Conservation (phyloP, 2,113 vertebrate genomes). For the Atlantisia rogersi region DNA sequence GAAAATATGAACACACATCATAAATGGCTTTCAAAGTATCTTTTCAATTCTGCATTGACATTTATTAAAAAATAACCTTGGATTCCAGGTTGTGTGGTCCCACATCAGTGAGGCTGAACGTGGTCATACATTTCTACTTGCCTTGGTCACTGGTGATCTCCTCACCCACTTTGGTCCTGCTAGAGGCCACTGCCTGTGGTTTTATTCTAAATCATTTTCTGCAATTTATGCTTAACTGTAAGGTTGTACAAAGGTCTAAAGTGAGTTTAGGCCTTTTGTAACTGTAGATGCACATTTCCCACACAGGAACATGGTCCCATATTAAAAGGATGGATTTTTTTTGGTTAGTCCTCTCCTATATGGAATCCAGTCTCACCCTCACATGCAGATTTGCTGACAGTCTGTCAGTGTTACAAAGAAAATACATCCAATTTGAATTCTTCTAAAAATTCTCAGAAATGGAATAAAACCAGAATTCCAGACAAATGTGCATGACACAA, state of each 20-base stretch:
- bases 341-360: neutral
- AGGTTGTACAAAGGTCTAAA: neutral
- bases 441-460: neutral
- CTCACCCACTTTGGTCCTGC: neutral
- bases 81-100: neutral
- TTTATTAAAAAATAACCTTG: neutral
- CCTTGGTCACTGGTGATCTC: neutral
- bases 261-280: neutral
- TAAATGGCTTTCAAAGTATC: neutral
- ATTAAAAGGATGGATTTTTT: neutral
- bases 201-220: neutral
- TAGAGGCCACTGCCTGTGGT: neutral
- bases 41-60: neutral
- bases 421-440: neutral
- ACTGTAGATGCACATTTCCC: neutral
- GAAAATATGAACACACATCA: neutral
- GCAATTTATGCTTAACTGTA: neutral
- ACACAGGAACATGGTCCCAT: fast-evolving
- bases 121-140: neutral
- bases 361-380: neutral
- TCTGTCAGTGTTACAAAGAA: neutral
- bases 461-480: neutral
- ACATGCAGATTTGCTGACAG: neutral
- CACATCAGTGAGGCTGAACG: neutral
- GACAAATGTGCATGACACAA: neutral